Percentiles rank a stretch among this genome's conserved stretches.
phyloP scores from a whole-genome alignment of 1,140 invertebrate species.

The Drosophila sproati region DNA sequence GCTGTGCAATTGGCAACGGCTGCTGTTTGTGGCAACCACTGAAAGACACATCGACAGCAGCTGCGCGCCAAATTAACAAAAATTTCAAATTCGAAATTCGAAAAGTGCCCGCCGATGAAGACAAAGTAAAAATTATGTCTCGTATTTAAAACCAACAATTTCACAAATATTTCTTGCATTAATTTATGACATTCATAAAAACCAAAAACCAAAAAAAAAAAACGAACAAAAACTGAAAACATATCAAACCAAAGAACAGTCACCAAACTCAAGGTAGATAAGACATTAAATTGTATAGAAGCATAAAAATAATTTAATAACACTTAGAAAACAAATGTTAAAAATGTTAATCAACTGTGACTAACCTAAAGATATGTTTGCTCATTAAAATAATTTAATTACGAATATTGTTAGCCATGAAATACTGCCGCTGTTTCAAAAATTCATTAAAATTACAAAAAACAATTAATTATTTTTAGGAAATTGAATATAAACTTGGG shows the following conservation, averaged over 20 bases:
- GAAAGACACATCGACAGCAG: slow-evolving; percentile 80
- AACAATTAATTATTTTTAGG: no score
- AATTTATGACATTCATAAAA: slow-evolving; percentile 75
- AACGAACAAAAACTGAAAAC: no score
- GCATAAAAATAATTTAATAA: slow-evolving; percentile 33
- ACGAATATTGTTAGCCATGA: neutral
- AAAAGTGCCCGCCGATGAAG: slow-evolving; percentile 47
- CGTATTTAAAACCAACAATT: slow-evolving; percentile 61
- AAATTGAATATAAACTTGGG: neutral
- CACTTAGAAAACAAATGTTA: slow-evolving; percentile 13
- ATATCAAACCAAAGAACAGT: slow-evolving; percentile 3
- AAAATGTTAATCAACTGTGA: slow-evolving; percentile 2
- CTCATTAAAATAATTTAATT: slow-evolving; percentile 16
- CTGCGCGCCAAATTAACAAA: slow-evolving; percentile 69
- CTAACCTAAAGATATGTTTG: neutral
- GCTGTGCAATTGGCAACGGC: slow-evolving; percentile 37
- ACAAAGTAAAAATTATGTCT: slow-evolving; percentile 70
- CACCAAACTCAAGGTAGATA: slow-evolving; percentile 28
- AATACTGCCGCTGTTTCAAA: no score
- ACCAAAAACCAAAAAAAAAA: slow-evolving; percentile 28
- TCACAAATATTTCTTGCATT: slow-evolving; percentile 72
- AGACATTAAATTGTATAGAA: slow-evolving; percentile 26
- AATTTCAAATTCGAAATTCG: slow-evolving; percentile 30
- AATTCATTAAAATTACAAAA: no score
- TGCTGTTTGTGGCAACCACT: slow-evolving; percentile 42